These are phyloP conservation scores for Edolisoma coerulescens DNA, from an alignment of 2,113 vertebrate species.

Conservation along the genomic window DNA sequence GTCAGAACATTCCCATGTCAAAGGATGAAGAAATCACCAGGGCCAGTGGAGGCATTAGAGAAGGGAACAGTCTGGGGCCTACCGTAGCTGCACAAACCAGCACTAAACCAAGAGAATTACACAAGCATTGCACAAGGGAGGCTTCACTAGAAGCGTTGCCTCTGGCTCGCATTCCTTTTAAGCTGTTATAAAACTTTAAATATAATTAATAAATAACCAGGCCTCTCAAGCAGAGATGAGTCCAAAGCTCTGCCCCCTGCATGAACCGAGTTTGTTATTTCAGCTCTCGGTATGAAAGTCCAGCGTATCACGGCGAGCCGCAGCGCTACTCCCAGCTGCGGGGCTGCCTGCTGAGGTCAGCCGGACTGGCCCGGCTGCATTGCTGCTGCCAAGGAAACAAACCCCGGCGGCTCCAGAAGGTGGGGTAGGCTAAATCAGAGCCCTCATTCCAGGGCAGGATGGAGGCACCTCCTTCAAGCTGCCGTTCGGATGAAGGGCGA, in stretches of 20 bases:
- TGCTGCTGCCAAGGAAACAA: background rate
- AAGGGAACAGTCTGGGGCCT: background rate
- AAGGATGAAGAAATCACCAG: background rate
- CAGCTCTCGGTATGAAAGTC: conserved; percentile 6
- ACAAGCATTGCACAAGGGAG: conserved; percentile 48
- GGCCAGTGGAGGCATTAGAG: background rate
- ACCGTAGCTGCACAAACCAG: background rate
- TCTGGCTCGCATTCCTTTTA: conserved; percentile 53
- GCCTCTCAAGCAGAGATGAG: conserved; percentile 41
- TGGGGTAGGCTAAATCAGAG: background rate
- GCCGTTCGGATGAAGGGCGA: background rate
- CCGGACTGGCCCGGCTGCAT: background rate
- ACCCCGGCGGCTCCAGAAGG: background rate
- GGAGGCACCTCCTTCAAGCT: background rate
- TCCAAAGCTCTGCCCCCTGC: conserved; percentile 43
- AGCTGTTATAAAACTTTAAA: conserved; percentile 69
- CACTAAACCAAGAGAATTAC: background rate
- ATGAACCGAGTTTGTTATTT: conserved; percentile 47
- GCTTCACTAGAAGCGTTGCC: conserved; percentile 36
- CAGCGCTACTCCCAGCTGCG: background rate
- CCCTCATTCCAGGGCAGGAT: background rate
- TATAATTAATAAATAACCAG: conserved; percentile 71
- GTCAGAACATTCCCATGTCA: background rate
- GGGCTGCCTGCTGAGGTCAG: background rate
- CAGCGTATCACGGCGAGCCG: background rate